Percentiles rank a stretch among this genome's conserved stretches.
These are phyloP conservation scores for Spheniscus mendiculus DNA, from an alignment of 2,113 vertebrate genomes.

Conservation along the genomic window DNA sequence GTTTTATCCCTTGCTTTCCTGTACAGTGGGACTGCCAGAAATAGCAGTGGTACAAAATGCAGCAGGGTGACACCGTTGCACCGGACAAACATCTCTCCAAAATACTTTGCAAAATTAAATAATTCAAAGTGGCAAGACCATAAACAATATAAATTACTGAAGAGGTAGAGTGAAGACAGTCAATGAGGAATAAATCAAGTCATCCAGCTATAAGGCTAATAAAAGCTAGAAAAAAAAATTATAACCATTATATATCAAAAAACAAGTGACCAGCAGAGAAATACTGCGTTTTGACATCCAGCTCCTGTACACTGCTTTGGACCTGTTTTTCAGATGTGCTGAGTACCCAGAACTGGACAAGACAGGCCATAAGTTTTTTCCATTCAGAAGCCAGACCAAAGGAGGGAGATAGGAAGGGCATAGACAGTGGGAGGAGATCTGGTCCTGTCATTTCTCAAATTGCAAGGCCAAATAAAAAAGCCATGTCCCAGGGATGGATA, in stretches of 20 bases:
- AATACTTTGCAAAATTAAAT: conserved; percentile 12
- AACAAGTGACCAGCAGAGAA: not conserved
- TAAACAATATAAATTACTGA: not conserved
- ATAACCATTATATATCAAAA: not conserved
- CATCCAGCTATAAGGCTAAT: not conserved
- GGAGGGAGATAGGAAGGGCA: not conserved
- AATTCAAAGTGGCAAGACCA: not conserved
- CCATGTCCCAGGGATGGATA: not conserved
- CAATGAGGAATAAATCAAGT: not conserved
- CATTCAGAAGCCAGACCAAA: not conserved
- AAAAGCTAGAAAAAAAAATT: not conserved
- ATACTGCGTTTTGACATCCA: not conserved
- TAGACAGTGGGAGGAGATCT: not conserved
- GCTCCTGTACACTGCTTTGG: not conserved
- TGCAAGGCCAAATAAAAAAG: not conserved
- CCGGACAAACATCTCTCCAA: not conserved
- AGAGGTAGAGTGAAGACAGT: not conserved
- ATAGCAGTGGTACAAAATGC: fast-evolving
- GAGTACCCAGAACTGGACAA: not conserved
- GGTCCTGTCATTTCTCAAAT: not conserved
- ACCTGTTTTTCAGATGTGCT: not conserved
- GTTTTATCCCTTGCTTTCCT: not conserved
- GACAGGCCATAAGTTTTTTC: fast-evolving
- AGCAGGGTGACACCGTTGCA: not conserved
- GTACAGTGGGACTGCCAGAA: not conserved